A percentile compares a stretch with the other conserved stretches of the same genome.
These are phyloP conservation scores for Nymphalis urticae DNA, from an alignment of 2,888 invertebrate genomes.

Conservation along the genomic window DNA sequence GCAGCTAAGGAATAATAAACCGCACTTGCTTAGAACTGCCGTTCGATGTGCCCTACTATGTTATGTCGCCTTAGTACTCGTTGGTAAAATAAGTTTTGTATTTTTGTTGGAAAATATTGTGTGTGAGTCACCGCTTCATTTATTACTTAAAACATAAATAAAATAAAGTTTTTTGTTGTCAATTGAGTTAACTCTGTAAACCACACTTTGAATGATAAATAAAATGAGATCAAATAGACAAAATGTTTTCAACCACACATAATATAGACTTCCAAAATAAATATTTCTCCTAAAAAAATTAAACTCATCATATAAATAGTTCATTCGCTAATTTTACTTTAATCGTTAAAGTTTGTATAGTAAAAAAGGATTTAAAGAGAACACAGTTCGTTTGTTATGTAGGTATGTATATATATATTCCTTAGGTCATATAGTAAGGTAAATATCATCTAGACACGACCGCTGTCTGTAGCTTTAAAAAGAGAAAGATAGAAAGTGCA, in stretches of 20 bases:
- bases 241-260: no score
- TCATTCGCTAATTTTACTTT: no score
- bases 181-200: no score
- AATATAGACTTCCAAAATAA: no score
- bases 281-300: no score
- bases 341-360: no score
- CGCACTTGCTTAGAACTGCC: constrained; percentile 62
- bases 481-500: constrained; percentile 25
- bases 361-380: not conserved
- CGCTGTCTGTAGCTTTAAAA: constrained; percentile 28
- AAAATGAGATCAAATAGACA: no score
- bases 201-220: no score
- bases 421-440: constrained; percentile 3
- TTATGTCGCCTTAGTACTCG: constrained; percentile 44
- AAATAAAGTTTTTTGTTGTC: no score
- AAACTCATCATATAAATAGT: no score
- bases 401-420: not conserved
- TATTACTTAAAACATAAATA: no score
- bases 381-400: not conserved
- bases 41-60: constrained; percentile 44
- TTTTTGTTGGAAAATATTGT: not conserved
- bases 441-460: constrained; percentile 15
- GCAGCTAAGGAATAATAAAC: constrained; percentile 78
- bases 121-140: no score
- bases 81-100: not conserved